Evolutionary conservation across 1,140 invertebrate species (phyloP), one percentile per base, ranked within the genome.

Genomic region (Oreohelix idahoensis): DNA sequence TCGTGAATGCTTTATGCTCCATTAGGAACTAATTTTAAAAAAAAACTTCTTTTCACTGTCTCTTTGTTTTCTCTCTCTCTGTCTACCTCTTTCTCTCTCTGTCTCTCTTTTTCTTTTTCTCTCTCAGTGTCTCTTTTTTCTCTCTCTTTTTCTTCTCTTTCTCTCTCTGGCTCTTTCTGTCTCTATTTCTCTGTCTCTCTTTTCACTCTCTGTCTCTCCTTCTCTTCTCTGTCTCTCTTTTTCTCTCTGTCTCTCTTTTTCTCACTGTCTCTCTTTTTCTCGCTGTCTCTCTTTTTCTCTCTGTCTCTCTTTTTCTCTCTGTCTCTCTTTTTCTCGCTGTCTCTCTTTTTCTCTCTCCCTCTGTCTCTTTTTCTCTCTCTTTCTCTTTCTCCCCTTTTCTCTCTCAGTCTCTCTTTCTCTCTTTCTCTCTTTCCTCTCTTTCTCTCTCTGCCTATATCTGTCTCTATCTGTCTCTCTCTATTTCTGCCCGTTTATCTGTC

Each of bases 301-400:
- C 42, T 45, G 15, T 8, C 5, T 45, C 15, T 45, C 42, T 45
- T 45, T 15, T 45, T 45, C 42, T 15, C 42, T 15, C 42, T 45
- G 2, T 58, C 53, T 58, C 53, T 58, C 26, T 58, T 20, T 58
- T 23, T 58, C 53, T 23, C 53, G 5, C 15, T 58, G n/a, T n/a
- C n/a, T 58, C 53, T 58, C 26, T 58, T 20, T 58, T 23, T 58
- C 53, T 23, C 53, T 58, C 15, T 58, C 53, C 4, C 2, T 23
- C 10, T 58, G 17, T 58, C 53, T 58, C 53, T 58, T n/a, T 58
- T n/a, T 73, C 71, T 73, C 20, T 73, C 71, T 73, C 20, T 73
- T 36, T 73, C 20, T 73, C 71, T 73, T 2, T 73, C 71, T 73
- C 10, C 35, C 69, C 35, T 4, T 71, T 29, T 71, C 20, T 73